phyloP scores from a whole-genome alignment of 2,888 invertebrate species.

The Plebejus argus region DNA sequence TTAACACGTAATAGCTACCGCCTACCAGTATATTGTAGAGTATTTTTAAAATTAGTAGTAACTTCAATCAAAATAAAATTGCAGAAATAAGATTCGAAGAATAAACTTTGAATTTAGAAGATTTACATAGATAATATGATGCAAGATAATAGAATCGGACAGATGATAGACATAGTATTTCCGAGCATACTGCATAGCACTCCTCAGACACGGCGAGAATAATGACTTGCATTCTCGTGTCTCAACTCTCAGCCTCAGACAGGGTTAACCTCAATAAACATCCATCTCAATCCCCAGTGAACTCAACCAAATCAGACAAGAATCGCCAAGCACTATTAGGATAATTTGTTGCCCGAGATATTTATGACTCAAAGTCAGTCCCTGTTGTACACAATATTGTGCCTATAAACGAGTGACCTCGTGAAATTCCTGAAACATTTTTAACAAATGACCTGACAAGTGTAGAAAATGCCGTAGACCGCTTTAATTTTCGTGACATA shows the following conservation, averaged over 20 bases:
- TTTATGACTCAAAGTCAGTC: slow-evolving; percentile 4
- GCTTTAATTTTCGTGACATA: not conserved
- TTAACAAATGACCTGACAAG: not conserved
- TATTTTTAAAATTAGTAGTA: no score
- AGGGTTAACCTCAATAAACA: slow-evolving; percentile 20
- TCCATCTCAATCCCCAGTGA: slow-evolving; percentile 18
- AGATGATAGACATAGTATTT: slow-evolving; percentile 10
- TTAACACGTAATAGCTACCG: no score
- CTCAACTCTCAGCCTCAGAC: slow-evolving; percentile 8
- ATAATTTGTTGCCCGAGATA: slow-evolving; percentile 17
- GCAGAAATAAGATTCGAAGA: not conserved
- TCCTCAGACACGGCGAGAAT: not conserved
- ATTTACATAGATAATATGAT: not conserved
- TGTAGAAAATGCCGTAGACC: not conserved
- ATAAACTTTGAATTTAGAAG: not conserved
- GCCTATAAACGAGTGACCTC: not conserved
- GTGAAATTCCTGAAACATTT: not conserved
- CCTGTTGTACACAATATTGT: not conserved
- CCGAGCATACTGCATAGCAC: not conserved
- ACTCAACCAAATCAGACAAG: slow-evolving; percentile 19
- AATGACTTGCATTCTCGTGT: slow-evolving; percentile 18
- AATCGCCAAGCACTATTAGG: slow-evolving; percentile 10
- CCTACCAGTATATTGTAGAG: no score
- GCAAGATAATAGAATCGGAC: not conserved
- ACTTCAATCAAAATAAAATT: not conserved